A percentile compares a stretch with the other conserved stretches of the same genome.
Conservation (phyloP, 2,797 vertebrate species). For the Phyllotis vaccarum region DNA sequence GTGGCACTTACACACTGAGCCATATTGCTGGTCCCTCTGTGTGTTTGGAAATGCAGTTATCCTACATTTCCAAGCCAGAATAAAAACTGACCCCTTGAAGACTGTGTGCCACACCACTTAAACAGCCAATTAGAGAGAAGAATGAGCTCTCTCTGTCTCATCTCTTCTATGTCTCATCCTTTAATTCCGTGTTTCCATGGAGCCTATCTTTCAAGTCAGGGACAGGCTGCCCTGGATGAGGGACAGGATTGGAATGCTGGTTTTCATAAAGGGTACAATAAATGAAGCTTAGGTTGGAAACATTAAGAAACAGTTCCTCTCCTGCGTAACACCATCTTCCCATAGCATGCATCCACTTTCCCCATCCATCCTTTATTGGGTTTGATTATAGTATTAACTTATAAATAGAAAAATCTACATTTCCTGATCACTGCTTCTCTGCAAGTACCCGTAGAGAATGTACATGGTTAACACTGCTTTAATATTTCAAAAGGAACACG, state of each 20-base stretch:
- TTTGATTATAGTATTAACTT: slow-evolving; percentile 17
- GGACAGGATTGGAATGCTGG: not conserved
- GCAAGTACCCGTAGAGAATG: not conserved
- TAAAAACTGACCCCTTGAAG: not conserved
- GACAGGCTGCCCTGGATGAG: not conserved
- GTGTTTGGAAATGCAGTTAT: not conserved
- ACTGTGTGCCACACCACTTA: not conserved
- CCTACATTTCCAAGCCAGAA: not conserved
- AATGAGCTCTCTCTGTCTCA: not conserved
- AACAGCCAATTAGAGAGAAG: not conserved
- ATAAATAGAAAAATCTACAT: not conserved
- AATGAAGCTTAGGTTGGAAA: not conserved
- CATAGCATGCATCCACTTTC: not conserved
- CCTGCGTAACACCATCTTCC: not conserved
- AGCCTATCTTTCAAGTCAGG: not conserved
- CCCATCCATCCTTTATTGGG: not conserved
- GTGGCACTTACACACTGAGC: not conserved
- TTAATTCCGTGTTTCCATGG: not conserved
- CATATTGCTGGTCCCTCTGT: not conserved
- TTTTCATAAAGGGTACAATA: not conserved
- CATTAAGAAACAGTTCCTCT: not conserved
- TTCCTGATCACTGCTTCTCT: not conserved
- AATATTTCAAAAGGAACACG: slow-evolving; percentile 32
- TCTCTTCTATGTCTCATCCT: not conserved
- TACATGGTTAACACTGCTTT: not conserved